A percentile compares a stretch with the other conserved stretches of the same genome.
Conservation (phyloP, 2,113 vertebrate species). For the Epinephelus fuscoguttatus region DNA sequence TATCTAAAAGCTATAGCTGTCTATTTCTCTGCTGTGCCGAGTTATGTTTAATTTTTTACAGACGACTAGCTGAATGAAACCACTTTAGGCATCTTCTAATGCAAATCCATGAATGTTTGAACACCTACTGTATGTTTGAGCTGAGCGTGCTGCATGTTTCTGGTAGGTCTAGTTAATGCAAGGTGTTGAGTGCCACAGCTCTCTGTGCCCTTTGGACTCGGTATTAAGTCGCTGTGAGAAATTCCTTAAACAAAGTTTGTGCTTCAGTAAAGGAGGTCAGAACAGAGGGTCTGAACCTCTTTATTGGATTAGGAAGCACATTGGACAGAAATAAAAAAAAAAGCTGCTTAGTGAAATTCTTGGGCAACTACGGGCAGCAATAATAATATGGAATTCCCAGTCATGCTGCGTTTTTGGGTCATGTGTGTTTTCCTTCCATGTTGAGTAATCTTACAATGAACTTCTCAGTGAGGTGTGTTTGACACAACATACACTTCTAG, state of each 20-base stretch:
- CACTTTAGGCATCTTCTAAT: background rate
- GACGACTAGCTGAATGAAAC: background rate
- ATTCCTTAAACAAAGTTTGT: conserved; percentile 33
- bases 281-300: conserved; percentile 42
- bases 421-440: conserved; percentile 26
- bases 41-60: background rate
- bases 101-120: background rate
- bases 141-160: background rate
- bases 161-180: background rate
- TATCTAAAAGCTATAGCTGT: background rate
- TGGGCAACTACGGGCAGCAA: conserved; percentile 24
- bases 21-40: background rate
- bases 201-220: conserved; percentile 35
- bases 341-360: conserved; percentile 71
- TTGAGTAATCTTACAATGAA: conserved; percentile 37
- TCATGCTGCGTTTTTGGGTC: conserved; percentile 31
- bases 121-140: background rate
- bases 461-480: conserved; percentile 4
- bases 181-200: conserved; percentile 27
- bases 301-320: conserved; percentile 60
- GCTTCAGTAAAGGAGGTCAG: conserved; percentile 44
- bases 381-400: conserved; percentile 43
- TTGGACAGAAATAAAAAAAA: conserved; percentile 51
- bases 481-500: conserved; percentile 10
- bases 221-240: conserved; percentile 36